Base-by-base conservation (phyloP, 1,140 invertebrate species). In the Papilio xuthus region DNA sequence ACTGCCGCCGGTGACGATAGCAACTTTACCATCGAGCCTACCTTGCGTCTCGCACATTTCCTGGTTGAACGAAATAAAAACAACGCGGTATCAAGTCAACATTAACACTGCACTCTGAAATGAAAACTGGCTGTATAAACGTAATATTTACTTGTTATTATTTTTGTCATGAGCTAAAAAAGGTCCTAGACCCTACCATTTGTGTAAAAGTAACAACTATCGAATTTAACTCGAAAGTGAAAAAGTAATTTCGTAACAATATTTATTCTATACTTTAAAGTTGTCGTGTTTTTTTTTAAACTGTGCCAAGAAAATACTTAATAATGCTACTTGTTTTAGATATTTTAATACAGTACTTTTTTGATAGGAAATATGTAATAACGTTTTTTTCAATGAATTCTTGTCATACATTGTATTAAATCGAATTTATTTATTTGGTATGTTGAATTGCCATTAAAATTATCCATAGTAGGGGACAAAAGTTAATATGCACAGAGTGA, bases 1-100 rank as follows among this genome's bases (percentile, higher is more conserved):
- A 90, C 97, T 98, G 4, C 96, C 96, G 78, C 98, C 98, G 18
- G 97, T 98, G 12, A 98, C 93, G 44, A 98, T 95, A 0, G 96
- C 95, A 20, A 97, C 95, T 94, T 98, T 98, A 1, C 95, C 96
- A 76, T 91, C 84, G 13, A 93, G 77, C n/a, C 84, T 86, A 8
- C 83, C 82, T 10, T 80, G 79, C 23, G 84, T 87, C 0, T 89
- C 83, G 79, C 91, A 93, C 87, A 89, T 89, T 60, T 78, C 82
- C 26, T 41, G 37, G 4, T 56, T 12, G 12, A 60, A 41, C 37
- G 28, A 60, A 56, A 56, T 18, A 32, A 26, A 74, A 76, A 47
- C 44, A 67, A 47, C 74, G 15, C 53, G 28, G 56, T 60, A 23
- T 56, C 6, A 63, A 63, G 53, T 42, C 53, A 42, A 23, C 56